A percentile compares a stretch with the other conserved stretches of the same genome.
phyloP scores from a whole-genome alignment of 2,113 vertebrate genomes.

The Octodon degus region DNA sequence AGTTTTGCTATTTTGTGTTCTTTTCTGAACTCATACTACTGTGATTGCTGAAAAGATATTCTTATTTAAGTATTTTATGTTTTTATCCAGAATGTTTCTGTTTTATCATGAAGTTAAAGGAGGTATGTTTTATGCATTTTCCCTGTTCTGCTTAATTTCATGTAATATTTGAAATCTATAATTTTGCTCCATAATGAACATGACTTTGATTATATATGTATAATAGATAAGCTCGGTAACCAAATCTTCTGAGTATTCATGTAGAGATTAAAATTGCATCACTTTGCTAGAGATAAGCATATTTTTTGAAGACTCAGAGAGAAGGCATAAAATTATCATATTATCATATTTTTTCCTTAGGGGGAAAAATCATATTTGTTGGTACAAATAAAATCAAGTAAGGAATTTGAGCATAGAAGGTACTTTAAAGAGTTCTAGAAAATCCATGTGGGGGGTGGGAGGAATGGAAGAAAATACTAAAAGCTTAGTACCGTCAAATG shows the following conservation, averaged over 20 bases:
- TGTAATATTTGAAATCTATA: slow-evolving; percentile 23
- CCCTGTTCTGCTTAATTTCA: background rate
- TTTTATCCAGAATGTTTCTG: background rate
- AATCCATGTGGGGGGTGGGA: background rate
- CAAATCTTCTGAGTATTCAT: slow-evolving; percentile 12
- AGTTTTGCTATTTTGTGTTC: slow-evolving; percentile 12
- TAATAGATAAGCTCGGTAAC: slow-evolving; percentile 13
- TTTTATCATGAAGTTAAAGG: slow-evolving; percentile 1
- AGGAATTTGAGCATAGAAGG: slow-evolving; percentile 9
- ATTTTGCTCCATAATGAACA: slow-evolving; percentile 15
- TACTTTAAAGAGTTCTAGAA: slow-evolving; percentile 45
- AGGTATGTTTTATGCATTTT: background rate
- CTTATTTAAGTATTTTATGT: slow-evolving; percentile 39
- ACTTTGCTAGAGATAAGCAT: background rate
- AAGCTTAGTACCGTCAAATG: slow-evolving; percentile 42
- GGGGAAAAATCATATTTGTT: background rate
- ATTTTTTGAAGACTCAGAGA: slow-evolving; percentile 52
- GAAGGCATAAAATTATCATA: slow-evolving; percentile 57
- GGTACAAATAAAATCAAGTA: slow-evolving; percentile 11
- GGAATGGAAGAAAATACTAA: slow-evolving; percentile 17
- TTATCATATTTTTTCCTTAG: slow-evolving; percentile 56
- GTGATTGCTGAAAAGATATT: slow-evolving; percentile 28
- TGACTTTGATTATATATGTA: slow-evolving; percentile 42
- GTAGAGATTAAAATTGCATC: slow-evolving; percentile 38
- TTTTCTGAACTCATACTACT: background rate